Evolutionary conservation across 2,113 vertebrate species (phyloP).

Genomic region (Ovibos moschatus): DNA sequence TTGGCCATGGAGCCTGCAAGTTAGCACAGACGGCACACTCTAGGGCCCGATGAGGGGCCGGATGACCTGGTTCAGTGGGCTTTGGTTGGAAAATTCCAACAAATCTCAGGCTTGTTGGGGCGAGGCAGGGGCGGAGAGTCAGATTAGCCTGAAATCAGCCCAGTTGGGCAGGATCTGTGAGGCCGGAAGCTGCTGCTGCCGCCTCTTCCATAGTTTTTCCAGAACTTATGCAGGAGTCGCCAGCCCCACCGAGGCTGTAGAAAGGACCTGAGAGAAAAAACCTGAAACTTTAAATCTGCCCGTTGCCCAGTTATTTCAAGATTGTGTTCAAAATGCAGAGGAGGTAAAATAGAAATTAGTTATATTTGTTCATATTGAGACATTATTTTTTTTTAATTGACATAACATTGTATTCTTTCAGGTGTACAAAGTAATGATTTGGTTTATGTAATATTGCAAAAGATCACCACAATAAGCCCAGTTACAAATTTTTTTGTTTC

Average conservation of each 20-base stretch:
- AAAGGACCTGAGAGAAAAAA: neutral
- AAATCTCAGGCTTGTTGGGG: neutral
- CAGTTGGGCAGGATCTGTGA: neutral
- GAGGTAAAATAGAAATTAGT: neutral
- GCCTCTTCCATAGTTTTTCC: neutral
- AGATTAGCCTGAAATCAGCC: neutral
- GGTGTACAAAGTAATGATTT: neutral
- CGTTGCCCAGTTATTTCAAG: neutral
- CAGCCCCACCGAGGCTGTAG: neutral
- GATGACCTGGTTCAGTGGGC: neutral
- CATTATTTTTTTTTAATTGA: neutral
- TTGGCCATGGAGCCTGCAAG: neutral
- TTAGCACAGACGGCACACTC: neutral
- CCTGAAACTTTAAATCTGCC: neutral
- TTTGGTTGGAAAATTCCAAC: neutral
- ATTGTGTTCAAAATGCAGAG: neutral
- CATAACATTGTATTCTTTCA: neutral
- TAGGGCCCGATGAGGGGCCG: neutral
- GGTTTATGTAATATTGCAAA: neutral
- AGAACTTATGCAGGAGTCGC: neutral
- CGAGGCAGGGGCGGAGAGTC: fast-evolving
- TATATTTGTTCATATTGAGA: neutral
- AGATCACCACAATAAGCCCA: neutral
- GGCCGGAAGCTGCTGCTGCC: fast-evolving
- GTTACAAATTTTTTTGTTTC: neutral